Conservation (phyloP, 1,140 invertebrate species). For the Diplogasteroides magnus region DNA sequence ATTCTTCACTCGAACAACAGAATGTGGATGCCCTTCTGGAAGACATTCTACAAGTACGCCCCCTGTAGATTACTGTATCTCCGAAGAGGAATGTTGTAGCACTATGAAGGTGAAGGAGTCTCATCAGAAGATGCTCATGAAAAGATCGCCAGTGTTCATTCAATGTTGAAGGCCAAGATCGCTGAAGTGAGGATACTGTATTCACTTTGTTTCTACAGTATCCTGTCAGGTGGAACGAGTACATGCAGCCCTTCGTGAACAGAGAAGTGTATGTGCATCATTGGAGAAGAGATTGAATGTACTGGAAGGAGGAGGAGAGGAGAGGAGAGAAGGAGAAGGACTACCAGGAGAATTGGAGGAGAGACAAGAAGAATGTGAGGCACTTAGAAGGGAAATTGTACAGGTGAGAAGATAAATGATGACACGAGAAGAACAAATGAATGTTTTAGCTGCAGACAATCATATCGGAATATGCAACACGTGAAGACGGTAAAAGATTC, state of each 20-base stretch:
- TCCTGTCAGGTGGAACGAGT: constrained; percentile 11
- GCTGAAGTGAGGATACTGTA: background rate
- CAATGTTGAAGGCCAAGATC: background rate
- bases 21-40: too few relatives aligned
- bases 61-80: too few relatives aligned
- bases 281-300: constrained; percentile 8
- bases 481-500: background rate
- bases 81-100: too few relatives aligned
- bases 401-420: too few relatives aligned
- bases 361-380: constrained; percentile 27
- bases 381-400: constrained; percentile 10
- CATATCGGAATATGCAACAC: background rate
- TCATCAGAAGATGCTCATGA: background rate
- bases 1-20: too few relatives aligned
- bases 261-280: constrained; percentile 4
- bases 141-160: background rate
- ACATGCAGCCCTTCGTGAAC: constrained; percentile 14
- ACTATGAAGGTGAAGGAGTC: background rate
- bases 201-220: too few relatives aligned
- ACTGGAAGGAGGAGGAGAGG: background rate
- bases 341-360: constrained; percentile 17
- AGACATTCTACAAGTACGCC: too few relatives aligned
- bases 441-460: constrained; percentile 12
- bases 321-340: constrained; percentile 1
- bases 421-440: too few relatives aligned